Base-by-base conservation (phyloP, 1,140 invertebrate species). In the Listronotus bonariensis region DNA sequence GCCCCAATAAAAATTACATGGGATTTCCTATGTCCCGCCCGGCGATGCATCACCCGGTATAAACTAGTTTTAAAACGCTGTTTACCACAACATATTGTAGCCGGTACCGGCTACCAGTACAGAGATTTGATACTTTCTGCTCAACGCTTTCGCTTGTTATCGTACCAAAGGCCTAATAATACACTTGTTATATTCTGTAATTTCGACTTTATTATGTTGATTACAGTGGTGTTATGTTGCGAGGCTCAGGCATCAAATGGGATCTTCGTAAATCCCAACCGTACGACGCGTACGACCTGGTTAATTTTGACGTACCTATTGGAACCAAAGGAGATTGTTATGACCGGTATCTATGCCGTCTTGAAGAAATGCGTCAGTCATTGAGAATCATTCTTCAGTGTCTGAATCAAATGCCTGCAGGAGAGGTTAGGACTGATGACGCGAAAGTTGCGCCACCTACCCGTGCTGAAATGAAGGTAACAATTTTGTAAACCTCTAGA, bases 301-400 rank as follows among this genome's bases (percentile, higher is more conserved):
- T 98, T 0, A 95, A 99, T 14, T 99, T 99, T 81, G 97, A 99
- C 80, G 87, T 99, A 6, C 97, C 97, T 2, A 91, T 99, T 75
- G 97, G 97, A 6, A 88, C 83, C 8, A 91, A 96, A 65, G 97
- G 97, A 10, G 97, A 99, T 80, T 75, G 72, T 34, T 75, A 74
- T 42, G 68, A 74, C 56, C 58, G 93, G 72, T 99, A 99, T 81
- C 78, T 99, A 32, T 90, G 90, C 72, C 92, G 97, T 53, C 82
- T 98, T 52, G 93, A 97, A 78, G 97, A 99, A 82, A 99, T 99
- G 96, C 86, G 97, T 57, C 94, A 99, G 80, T 97, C 93, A 0
- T 76, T 99, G 34, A 84, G 89, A 63, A 99, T 99, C 69, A 96
- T 99, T 54, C 88, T 95, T 56, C 96, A 99, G 77, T 98, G 96